These are phyloP conservation scores for Lasioglossum oenotherae DNA, from an alignment of 2,888 invertebrate genomes.

Conservation along the genomic window DNA sequence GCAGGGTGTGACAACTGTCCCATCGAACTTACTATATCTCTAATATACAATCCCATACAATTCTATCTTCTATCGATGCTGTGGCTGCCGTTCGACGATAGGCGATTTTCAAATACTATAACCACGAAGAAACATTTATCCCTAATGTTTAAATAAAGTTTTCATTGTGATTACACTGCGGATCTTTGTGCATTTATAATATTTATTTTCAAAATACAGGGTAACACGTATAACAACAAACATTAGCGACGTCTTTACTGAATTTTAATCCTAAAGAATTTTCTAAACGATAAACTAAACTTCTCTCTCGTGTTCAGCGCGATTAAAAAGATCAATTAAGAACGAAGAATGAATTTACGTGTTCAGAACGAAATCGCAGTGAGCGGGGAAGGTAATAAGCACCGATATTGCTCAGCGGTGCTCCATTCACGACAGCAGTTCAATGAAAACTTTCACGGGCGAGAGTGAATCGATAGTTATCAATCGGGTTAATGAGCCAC, in stretches of 20 bases:
- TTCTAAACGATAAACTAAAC: no score
- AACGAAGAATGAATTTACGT: neutral
- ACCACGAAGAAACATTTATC: neutral
- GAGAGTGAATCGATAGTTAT: slow-evolving; percentile 26
- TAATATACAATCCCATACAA: neutral
- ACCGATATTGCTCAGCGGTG: neutral
- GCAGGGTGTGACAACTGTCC: slow-evolving; percentile 5
- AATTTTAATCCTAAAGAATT: no score
- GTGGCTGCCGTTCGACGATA: no score
- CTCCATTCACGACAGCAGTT: neutral
- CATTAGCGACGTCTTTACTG: no score
- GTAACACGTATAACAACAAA: no score
- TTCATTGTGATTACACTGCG: no score
- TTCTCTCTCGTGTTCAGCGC: neutral
- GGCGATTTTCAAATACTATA: neutral
- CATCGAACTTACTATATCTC: neutral
- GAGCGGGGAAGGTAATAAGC: neutral
- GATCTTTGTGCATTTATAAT: no score
- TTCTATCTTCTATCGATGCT: neutral
- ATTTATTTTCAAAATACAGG: no score
- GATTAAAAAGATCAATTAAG: neutral
- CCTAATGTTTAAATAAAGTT: neutral
- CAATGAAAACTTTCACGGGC: slow-evolving; percentile 17
- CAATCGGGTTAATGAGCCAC: slow-evolving; percentile 28
- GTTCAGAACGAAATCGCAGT: neutral